Conservation (phyloP, 2,113 vertebrate species). For the Sus scrofa region T2T-Sscrofa CM000813.6:32897501-32898000, state of each 20-base stretch:
- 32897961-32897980: not conserved
- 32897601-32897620: too few species aligned
- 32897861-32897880: not conserved
- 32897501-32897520: not conserved
- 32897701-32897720: too few species aligned
- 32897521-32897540: not conserved
- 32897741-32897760: too few species aligned
- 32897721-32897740: too few species aligned
- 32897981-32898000: not conserved
- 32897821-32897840: not conserved
- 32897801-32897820: not conserved
- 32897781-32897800: not conserved
- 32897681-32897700: too few species aligned
- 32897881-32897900: not conserved
- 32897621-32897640: too few species aligned
- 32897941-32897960: rapidly evolving
- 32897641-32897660: too few species aligned
- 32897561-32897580: too few species aligned
- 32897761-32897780: not conserved
- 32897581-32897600: too few species aligned
- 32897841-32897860: rapidly evolving
- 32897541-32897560: not conserved
- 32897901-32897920: not conserved
- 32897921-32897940: not conserved
- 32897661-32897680: too few species aligned